phyloP scores from a whole-genome alignment of 2,888 invertebrate genomes.

The Apamea sordens region DNA sequence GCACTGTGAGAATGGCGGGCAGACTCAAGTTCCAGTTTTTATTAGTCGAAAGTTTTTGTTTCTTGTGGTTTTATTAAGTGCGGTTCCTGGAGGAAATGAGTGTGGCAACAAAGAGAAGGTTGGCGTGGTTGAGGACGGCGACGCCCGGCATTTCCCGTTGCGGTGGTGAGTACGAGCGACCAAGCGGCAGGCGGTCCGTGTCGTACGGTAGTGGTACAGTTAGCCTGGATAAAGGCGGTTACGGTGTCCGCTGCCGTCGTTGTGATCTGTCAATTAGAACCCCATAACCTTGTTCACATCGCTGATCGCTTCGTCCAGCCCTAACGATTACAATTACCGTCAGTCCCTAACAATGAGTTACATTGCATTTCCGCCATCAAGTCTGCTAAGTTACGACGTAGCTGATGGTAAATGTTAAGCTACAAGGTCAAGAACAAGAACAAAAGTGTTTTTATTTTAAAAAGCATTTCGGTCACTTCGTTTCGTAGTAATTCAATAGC shows the following conservation, averaged over 20 bases:
- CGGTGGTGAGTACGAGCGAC: constrained; percentile 73
- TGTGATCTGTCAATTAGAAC: constrained; percentile 86
- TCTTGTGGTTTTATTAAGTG: constrained; percentile 77
- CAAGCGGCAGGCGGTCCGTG: constrained; percentile 76
- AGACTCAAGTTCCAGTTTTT: constrained; percentile 60
- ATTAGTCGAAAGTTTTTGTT: constrained; percentile 71
- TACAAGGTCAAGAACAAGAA: constrained; percentile 70
- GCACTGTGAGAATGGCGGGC: constrained; percentile 68
- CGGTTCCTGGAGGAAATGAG: constrained; percentile 80
- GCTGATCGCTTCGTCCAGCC: constrained; percentile 72
- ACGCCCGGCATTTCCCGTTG: constrained; percentile 83
- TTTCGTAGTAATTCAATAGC: constrained; percentile 76
- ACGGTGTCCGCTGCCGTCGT: constrained; percentile 79
- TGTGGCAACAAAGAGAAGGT: constrained; percentile 75
- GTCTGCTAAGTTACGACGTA: constrained; percentile 55
- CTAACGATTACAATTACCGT: constrained; percentile 75
- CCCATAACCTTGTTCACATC: constrained; percentile 84
- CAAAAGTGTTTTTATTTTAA: constrained; percentile 68
- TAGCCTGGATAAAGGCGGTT: constrained; percentile 83
- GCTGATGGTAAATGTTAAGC: constrained; percentile 51
- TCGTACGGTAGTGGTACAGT: constrained; percentile 86
- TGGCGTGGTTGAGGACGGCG: constrained; percentile 62
- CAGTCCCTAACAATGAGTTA: constrained; percentile 58
- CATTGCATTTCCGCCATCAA: constrained; percentile 60
- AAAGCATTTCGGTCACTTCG: constrained; percentile 67